Conservation (phyloP, 2,888 invertebrate genomes). For the Melolontha melolontha region DNA sequence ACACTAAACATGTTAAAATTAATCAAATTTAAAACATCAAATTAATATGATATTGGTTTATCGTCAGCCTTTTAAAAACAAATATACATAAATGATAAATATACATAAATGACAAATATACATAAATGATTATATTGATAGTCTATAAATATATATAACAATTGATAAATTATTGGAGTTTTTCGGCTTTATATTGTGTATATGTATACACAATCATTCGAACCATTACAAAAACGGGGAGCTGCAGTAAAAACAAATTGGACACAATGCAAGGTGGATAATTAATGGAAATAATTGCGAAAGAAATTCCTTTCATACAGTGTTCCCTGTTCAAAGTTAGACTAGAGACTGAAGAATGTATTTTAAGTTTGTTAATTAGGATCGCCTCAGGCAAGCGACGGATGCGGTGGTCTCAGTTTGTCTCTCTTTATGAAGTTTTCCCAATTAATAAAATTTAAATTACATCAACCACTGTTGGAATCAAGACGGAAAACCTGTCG, state of each 20-base stretch:
- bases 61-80: no score
- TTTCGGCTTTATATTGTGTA: no score
- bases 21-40: no score
- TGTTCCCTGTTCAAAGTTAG: conserved; percentile 9
- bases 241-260: conserved; percentile 1
- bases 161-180: no score
- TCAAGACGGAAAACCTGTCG: conserved; percentile 11
- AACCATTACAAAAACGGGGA: neutral
- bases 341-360: conserved; percentile 22
- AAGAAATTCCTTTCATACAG: conserved; percentile 33
- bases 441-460: conserved; percentile 36
- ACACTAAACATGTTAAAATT: no score
- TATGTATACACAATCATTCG: no score
- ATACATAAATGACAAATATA: no score
- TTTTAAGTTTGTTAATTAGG: conserved; percentile 46
- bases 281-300: conserved; percentile 35
- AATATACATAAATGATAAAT: no score
- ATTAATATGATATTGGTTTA: no score
- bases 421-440: conserved; percentile 32
- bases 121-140: no score
- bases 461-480: conserved; percentile 19
- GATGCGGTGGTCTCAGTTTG: conserved; percentile 23
- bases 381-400: conserved; percentile 46
- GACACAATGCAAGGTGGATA: conserved; percentile 17
- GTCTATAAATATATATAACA: no score